Evolutionary conservation across 2,113 vertebrate genomes (phyloP).

Genomic region (Eurystomus gularis): DNA sequence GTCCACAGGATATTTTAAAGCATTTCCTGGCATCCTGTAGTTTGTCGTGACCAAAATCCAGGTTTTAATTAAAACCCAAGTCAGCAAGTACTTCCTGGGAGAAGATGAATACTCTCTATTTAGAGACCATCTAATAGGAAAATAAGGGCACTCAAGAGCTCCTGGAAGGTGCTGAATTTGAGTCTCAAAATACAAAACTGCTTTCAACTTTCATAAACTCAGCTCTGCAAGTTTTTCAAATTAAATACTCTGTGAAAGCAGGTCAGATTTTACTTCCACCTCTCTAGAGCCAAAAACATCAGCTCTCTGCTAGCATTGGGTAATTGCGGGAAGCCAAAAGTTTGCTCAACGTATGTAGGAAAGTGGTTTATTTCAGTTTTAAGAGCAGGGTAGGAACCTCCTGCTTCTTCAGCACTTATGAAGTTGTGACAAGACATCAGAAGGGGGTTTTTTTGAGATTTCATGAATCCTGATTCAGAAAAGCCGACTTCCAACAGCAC

Average conservation of each 20-base stretch:
- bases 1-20: not conserved
- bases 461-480: constrained; percentile 7
- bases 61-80: constrained; percentile 26
- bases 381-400: not conserved
- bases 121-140: constrained; percentile 7
- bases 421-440: not conserved
- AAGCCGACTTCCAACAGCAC: not conserved
- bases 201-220: not conserved
- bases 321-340: constrained; percentile 47
- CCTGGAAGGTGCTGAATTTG: not conserved
- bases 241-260: not conserved
- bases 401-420: constrained; percentile 1
- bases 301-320: not conserved
- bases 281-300: constrained; percentile 26
- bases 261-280: not conserved
- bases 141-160: constrained; percentile 5
- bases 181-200: not conserved
- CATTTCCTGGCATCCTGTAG: not conserved
- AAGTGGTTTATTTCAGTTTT: constrained; percentile 34
- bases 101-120: constrained; percentile 4
- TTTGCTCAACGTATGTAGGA: not conserved
- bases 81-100: constrained; percentile 16
- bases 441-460: not conserved
- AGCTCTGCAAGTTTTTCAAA: not conserved
- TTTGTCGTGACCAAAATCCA: constrained; percentile 1